Percentiles rank a stretch among this genome's conserved stretches.
phyloP scores from a whole-genome alignment of 2,113 vertebrate species.

The Prinia subflava region DNA sequence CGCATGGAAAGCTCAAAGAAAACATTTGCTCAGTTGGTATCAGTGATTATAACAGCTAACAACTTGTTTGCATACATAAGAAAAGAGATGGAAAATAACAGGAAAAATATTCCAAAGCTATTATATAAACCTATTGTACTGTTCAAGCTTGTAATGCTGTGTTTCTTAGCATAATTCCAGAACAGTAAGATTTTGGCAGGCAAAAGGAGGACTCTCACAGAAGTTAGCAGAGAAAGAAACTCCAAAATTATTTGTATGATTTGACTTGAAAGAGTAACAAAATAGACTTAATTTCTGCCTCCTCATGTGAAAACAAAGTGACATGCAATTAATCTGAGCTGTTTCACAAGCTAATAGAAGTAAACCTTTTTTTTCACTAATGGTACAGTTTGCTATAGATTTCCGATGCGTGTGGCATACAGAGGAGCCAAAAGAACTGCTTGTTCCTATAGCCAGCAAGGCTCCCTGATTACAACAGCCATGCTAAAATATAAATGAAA shows the following conservation, averaged over 20 bases:
- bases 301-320: neutral
- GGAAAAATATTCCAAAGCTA: slow-evolving; percentile 7
- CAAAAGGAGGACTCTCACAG: neutral
- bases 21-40: neutral
- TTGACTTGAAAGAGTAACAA: neutral
- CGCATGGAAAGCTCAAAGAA: neutral
- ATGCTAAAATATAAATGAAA: neutral
- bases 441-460: neutral
- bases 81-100: neutral
- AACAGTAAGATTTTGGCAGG: neutral
- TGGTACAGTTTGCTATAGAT: neutral
- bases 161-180: neutral
- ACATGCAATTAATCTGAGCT: neutral
- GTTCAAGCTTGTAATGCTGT: neutral
- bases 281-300: neutral
- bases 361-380: neutral
- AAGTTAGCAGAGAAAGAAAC: neutral
- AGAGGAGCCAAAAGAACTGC: neutral
- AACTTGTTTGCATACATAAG: neutral
- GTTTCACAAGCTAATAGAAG: neutral
- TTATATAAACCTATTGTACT: neutral
- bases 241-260: neutral
- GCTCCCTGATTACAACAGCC: neutral
- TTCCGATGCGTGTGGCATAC: neutral
- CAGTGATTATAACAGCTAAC: neutral